Evolutionary conservation across 1,140 invertebrate genomes (phyloP), one percentile per base, ranked within the genome.

Genomic region (Scylla paramamosain): DNA sequence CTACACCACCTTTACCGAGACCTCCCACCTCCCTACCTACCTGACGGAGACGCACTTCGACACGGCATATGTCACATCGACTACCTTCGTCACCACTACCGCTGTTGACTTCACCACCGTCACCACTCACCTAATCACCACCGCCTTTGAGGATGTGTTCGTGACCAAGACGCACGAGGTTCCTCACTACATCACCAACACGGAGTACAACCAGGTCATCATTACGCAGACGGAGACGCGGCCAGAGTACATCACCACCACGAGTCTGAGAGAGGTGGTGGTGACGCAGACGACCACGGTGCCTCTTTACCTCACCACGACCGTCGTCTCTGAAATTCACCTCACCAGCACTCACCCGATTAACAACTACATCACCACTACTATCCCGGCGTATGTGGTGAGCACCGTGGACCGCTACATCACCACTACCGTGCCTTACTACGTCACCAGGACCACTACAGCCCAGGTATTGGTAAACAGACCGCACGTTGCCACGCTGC

Each of bases 311-410:
- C 91, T 95, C 46, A 95, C 94, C 48, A 95, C 94, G 83, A 95
- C 94, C 0, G 94, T 77, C 52, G 59, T 95, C 25, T 93, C 91
- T 8, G 94, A 95, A 32, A 83, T 95, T 0, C 94, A 89, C 31
- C 91, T 95, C 31, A 95, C 91, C 48, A 95, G 89, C 29, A 95
- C 94, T 10, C 25, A 59, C 4, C 91, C 94, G 0, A 87, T 92
- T n/a, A 95, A 95, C 91, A 87, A 92, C 94, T 95, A 95, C 91
- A 48, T 93, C 16, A 95, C 94, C 16, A 95, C 94, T 28, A 95
- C 94, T 14, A 84, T 92, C 6, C 93, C 93, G 10, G 39, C 67
- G 20, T 94, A 82, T n/a, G 39, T 94, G 3, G 93, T 94, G 32
- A 94, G 93, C 88, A 94, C 93, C 20, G 67, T 94, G 10, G 93